These are phyloP conservation scores for Nomada fabriciana DNA, from an alignment of 2,888 invertebrate species.

Conservation along the genomic window DNA sequence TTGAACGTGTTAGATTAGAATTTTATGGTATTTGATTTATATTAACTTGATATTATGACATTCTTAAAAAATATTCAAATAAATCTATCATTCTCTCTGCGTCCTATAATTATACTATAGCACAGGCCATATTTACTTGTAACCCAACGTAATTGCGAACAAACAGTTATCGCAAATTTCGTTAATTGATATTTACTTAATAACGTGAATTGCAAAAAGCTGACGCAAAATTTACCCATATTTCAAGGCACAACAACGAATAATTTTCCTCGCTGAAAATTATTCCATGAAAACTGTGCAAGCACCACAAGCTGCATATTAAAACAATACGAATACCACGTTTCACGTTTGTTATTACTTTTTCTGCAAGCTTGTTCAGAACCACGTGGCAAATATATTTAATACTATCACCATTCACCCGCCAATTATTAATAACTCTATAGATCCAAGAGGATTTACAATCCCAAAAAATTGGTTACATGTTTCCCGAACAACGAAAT, in stretches of 20 bases:
- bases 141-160: background rate
- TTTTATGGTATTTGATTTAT: no score
- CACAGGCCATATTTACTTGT: background rate
- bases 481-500: background rate
- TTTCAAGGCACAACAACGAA: background rate
- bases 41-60: no score
- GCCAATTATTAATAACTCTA: background rate
- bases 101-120: no score
- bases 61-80: no score
- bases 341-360: conserved; percentile 1
- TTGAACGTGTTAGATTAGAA: no score
- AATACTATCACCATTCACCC: background rate
- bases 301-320: background rate
- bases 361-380: background rate
- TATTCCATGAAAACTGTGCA: background rate
- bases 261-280: background rate
- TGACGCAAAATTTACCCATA: background rate
- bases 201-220: background rate
- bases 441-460: background rate
- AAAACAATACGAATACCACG: background rate
- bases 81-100: no score
- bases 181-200: no score
- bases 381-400: background rate
- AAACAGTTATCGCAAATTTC: background rate
- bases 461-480: background rate